These are phyloP conservation scores for Eleginops maclovinus DNA, from an alignment of 2,113 vertebrate genomes.

Conservation along the genomic window DNA sequence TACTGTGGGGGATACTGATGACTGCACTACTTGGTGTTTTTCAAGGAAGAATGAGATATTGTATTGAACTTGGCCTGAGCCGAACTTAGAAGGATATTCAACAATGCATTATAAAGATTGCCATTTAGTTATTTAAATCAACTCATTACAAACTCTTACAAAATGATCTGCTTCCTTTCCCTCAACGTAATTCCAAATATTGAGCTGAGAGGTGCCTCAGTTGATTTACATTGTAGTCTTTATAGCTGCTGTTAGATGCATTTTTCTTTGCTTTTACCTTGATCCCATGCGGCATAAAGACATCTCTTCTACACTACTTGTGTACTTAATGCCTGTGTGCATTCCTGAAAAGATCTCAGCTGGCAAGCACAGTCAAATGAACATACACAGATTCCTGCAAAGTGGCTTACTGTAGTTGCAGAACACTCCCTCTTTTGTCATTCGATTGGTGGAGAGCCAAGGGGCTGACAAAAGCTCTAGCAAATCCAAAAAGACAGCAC, in stretches of 20 bases:
- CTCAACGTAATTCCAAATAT: neutral
- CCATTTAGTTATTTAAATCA: neutral
- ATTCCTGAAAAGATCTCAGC: slow-evolving; percentile 21
- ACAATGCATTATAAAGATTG: neutral
- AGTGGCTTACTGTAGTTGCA: slow-evolving; percentile 26
- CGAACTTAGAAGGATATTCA: slow-evolving; percentile 9
- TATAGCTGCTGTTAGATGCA: neutral
- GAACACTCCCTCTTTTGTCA: slow-evolving; percentile 41
- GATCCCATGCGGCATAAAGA: neutral
- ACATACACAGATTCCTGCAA: slow-evolving; percentile 37
- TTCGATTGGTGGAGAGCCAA: slow-evolving; percentile 49
- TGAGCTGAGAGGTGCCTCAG: neutral
- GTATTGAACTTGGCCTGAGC: slow-evolving; percentile 10
- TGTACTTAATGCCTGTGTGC: neutral
- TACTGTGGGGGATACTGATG: slow-evolving; percentile 57
- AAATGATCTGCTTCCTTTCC: neutral
- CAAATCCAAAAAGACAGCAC: slow-evolving; percentile 37
- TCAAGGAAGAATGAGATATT: slow-evolving; percentile 50
- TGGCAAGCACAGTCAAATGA: slow-evolving; percentile 18
- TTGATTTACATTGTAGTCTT: neutral
- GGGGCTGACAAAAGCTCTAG: slow-evolving; percentile 55
- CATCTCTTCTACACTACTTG: neutral
- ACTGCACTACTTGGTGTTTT: slow-evolving; percentile 64
- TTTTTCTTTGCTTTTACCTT: neutral
- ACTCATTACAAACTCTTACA: neutral